These are phyloP conservation scores for Cryptotermes secundus DNA, from an alignment of 1,140 invertebrate genomes.

Conservation along the genomic window DNA sequence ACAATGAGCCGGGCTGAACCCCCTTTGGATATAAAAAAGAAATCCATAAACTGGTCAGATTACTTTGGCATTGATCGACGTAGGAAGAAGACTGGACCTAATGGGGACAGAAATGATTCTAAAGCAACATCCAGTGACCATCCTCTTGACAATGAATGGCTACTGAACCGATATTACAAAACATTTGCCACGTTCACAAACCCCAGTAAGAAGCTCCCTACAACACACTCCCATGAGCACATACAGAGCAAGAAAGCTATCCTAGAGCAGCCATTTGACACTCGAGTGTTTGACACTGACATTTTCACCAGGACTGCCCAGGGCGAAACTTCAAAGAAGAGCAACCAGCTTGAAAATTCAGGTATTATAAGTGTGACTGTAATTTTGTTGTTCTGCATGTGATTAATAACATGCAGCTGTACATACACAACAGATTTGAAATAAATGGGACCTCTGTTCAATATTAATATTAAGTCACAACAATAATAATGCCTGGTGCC, in stretches of 20 bases:
- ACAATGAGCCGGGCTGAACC: neutral
- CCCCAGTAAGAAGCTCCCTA: neutral
- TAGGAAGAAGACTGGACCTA: constrained; percentile 60
- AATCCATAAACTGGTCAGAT: constrained; percentile 80
- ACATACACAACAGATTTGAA: too few species aligned
- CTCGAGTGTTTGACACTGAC: constrained; percentile 21
- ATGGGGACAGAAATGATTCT: constrained; percentile 29
- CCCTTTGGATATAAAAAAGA: constrained; percentile 57
- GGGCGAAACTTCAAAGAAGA: neutral
- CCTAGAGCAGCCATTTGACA: constrained; percentile 3
- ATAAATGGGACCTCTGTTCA: too few species aligned
- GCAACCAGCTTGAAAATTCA: neutral
- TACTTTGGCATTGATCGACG: constrained; percentile 81
- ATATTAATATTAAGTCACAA: too few species aligned
- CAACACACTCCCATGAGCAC: neutral
- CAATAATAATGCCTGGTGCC: too few species aligned
- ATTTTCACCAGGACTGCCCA: constrained; percentile 12
- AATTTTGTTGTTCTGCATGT: too few species aligned
- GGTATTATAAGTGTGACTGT: neutral
- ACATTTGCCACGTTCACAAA: constrained; percentile 41
- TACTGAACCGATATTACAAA: constrained; percentile 54
- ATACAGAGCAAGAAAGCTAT: neutral
- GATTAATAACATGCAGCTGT: too few species aligned
- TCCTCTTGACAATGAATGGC: constrained; percentile 53
- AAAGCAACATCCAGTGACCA: constrained; percentile 36